Evolutionary conservation across 2,797 vertebrate genomes (phyloP).

Genomic region (Simalia tracyae): DNA sequence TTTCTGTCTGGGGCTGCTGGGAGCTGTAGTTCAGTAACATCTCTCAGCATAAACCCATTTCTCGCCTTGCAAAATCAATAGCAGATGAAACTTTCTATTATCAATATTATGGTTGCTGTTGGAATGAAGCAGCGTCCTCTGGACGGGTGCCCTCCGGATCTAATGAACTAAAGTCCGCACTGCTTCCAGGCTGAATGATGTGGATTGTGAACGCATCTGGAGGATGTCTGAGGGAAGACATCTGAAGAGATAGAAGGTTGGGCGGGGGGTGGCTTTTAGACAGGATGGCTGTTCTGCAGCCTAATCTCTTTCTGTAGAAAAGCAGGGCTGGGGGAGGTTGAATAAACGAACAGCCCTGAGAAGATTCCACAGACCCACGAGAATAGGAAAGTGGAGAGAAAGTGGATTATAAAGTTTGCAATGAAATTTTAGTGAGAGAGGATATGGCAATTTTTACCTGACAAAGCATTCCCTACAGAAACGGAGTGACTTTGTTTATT

Average conservation of each 20-base stretch:
- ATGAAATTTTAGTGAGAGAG: background rate
- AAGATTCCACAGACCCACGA: background rate
- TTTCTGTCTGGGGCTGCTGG: background rate
- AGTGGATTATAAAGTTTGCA: background rate
- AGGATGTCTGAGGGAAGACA: background rate
- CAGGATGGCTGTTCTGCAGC: background rate
- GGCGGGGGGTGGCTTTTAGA: background rate
- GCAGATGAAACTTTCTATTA: background rate
- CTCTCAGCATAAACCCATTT: background rate
- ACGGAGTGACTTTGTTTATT: background rate
- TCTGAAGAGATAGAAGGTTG: background rate
- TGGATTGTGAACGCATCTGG: background rate
- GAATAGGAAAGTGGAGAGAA: background rate
- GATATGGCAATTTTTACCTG: background rate
- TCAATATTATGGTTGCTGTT: background rate
- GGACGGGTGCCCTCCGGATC: background rate
- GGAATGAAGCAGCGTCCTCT: background rate
- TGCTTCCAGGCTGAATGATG: background rate
- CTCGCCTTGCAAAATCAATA: background rate
- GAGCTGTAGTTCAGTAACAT: background rate
- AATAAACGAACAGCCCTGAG: background rate
- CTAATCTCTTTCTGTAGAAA: background rate
- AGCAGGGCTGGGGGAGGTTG: background rate
- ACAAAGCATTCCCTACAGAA: constrained; percentile 8
- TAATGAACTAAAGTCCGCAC: background rate